Percentiles rank a stretch among this genome's conserved stretches.
phyloP scores from a whole-genome alignment of 2,797 vertebrate genomes.

The Tapera naevia region DNA sequence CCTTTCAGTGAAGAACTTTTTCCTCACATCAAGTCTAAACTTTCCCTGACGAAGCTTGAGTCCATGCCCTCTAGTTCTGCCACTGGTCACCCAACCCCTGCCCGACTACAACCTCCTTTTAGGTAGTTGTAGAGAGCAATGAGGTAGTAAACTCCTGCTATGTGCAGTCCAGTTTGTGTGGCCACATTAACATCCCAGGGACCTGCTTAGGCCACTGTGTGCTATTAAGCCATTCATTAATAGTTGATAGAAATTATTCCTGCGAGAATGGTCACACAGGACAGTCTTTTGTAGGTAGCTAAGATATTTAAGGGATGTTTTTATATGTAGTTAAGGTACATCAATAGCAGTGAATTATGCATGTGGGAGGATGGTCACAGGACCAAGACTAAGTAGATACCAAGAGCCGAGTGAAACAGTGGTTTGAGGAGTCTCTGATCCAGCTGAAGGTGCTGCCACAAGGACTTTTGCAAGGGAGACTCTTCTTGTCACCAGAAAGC shows the following conservation, averaged over 20 bases:
- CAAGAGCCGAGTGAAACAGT: not conserved
- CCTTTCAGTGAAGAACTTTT: too few species aligned
- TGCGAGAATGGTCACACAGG: not conserved
- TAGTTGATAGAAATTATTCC: not conserved
- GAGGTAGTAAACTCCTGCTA: not conserved
- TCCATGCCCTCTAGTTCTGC: too few species aligned
- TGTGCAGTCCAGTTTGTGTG: not conserved
- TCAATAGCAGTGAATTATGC: not conserved
- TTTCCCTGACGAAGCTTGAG: too few species aligned
- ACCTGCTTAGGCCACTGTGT: not conserved
- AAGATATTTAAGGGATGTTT: not conserved
- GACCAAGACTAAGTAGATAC: not conserved
- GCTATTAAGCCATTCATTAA: not conserved
- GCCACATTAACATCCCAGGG: rapidly evolving
- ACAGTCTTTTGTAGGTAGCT: not conserved
- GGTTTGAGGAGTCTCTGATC: not conserved
- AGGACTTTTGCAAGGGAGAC: not conserved
- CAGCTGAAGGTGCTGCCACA: not conserved
- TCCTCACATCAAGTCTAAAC: too few species aligned
- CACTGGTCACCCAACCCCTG: too few species aligned
- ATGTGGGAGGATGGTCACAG: not conserved
- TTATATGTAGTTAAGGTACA: not conserved
- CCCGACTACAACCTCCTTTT: too few species aligned
- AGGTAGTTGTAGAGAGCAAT: too few species aligned
- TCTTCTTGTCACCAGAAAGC: not conserved